Base-by-base conservation (phyloP, 2,113 vertebrate species). In the Gorilla gorilla region DNA sequence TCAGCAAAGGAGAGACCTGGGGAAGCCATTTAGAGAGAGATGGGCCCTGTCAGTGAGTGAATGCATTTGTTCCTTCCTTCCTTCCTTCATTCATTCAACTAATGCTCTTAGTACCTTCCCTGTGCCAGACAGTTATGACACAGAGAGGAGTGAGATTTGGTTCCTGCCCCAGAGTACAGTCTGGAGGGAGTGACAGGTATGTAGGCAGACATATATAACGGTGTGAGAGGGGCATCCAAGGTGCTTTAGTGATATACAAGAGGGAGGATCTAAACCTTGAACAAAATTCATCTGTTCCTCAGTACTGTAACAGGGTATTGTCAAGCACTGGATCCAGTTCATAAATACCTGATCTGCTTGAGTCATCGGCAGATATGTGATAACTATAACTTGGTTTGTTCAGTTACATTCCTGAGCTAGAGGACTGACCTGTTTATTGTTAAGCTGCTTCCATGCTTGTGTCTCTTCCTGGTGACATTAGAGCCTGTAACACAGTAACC, bases 51-150 rank as follows among this genome's bases (percentile, higher is more conserved):
- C 30, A 35, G 11, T 8, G 61, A 59, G 23, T 32, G 27, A 27
- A 0, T 20, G 13, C 17, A 48, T 68, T 59, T 7, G 30, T n/a
- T 70, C 30, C 0, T 50, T 50, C 8, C 0, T 48, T n/a, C 30
- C 45, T 45, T 35, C 50, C 10, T 45, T 27, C 52, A 23, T 59
- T 76, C n/a, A 3, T 35, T n/a, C 25, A 3, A 25, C 17, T 81
- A 17, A 48, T 23, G 43, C 84, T 79, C 18, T 40, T 35, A 43
- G 16, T n/a, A 17, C 45, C 52, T 95, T 40, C 16, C 35, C 72
- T 90, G 76, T 93, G 35, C 76, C 50, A 64, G 6, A n/a, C 6
- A 59, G 13, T 64, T 76, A 55, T 8, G 20, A 72, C 6, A 12
- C 12, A 32, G 59, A 75, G 68, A 75, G 43, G 68, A 94, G 30